These are phyloP conservation scores for Sorex fumeus DNA, from an alignment of 2,113 vertebrate species.

Conservation along the genomic window DNA sequence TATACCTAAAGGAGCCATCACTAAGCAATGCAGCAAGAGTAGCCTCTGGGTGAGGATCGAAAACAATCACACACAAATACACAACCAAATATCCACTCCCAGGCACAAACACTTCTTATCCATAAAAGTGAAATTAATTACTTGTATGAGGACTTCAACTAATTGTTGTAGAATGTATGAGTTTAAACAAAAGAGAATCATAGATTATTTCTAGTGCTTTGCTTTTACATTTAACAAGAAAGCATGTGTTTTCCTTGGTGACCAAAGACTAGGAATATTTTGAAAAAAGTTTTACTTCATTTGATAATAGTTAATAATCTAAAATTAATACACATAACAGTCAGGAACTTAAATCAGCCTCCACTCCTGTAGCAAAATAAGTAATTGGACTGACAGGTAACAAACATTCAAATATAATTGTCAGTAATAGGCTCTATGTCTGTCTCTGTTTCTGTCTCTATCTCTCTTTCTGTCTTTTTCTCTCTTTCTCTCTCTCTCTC, in stretches of 20 bases:
- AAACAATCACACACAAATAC: not conserved
- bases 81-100: not conserved
- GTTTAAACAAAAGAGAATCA: conserved; percentile 47
- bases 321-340: not conserved
- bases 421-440: not conserved
- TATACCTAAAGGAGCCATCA: too few species aligned
- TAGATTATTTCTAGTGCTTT: not conserved
- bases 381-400: conserved; percentile 75
- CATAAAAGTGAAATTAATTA: conserved; percentile 15
- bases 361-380: conserved; percentile 47
- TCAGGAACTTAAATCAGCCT: conserved; percentile 33
- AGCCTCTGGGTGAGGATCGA: too few species aligned
- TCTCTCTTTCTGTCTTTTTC: too few species aligned
- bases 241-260: not conserved
- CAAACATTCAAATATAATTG: conserved; percentile 71
- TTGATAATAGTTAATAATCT: not conserved
- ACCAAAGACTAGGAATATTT: not conserved
- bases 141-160: not conserved
- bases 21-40: too few species aligned
- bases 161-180: not conserved
- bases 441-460: too few species aligned
- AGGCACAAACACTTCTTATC: not conserved
- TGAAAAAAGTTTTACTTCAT: conserved; percentile 51
- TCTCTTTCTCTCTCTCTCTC: too few species aligned
- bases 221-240: conserved; percentile 6